Conservation (phyloP, 1,140 invertebrate species). For the Octopus sinensis region DNA sequence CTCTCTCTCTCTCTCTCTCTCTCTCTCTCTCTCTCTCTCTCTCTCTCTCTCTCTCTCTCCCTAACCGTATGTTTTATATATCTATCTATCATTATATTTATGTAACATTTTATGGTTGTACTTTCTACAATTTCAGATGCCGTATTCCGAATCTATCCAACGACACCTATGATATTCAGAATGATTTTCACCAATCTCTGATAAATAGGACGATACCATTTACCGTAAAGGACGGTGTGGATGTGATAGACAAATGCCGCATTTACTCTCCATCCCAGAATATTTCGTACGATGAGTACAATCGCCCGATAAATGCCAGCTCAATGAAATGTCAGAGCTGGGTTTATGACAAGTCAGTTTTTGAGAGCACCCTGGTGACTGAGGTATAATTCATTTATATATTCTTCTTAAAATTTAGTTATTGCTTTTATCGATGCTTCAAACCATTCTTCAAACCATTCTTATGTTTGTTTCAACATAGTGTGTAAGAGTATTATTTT, state of each 20-base stretch:
- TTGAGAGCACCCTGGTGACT: slow-evolving; percentile 16
- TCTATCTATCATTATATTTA: background rate
- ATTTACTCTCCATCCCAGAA: background rate
- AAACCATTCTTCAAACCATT: too few species aligned
- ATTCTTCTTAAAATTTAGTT: too few species aligned
- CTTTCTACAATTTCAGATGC: slow-evolving; percentile 20
- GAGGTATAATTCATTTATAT: background rate
- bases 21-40: background rate
- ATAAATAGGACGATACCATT: slow-evolving; percentile 34
- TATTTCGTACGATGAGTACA: background rate
- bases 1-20: background rate
- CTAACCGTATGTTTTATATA: background rate
- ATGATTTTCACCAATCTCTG: slow-evolving; percentile 23
- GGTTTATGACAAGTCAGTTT: slow-evolving; percentile 33
- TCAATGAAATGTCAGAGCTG: slow-evolving; percentile 26
- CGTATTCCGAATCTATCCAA: slow-evolving; percentile 15
- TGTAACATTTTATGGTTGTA: background rate
- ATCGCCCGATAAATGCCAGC: background rate
- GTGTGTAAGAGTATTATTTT: too few species aligned
- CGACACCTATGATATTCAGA: slow-evolving; percentile 19
- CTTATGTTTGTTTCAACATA: too few species aligned
- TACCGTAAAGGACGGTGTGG: background rate
- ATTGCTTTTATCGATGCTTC: too few species aligned
- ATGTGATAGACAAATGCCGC: background rate
- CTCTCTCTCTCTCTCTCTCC: background rate